phyloP scores from a whole-genome alignment of 2,113 vertebrate genomes.

The Monarcha castaneiventris region DNA sequence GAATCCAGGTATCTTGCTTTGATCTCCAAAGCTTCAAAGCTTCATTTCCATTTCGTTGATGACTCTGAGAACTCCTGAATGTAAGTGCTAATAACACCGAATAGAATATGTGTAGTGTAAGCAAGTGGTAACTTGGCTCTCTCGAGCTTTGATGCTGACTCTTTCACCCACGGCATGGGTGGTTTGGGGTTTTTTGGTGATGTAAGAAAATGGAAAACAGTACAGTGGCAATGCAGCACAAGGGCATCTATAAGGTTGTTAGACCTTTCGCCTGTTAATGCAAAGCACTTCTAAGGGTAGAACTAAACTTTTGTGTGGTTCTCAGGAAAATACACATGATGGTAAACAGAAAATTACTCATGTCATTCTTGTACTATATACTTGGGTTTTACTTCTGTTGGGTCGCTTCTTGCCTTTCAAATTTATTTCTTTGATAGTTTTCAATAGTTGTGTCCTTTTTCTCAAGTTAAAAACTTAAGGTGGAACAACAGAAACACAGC shows the following conservation, averaged over 20 bases:
- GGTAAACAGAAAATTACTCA: neutral
- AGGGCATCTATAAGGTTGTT: neutral
- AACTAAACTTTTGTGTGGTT: neutral
- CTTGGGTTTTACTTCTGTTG: neutral
- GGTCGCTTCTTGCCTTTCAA: neutral
- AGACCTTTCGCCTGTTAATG: neutral
- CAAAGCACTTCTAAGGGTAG: neutral
- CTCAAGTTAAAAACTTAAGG: neutral
- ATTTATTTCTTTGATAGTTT: neutral
- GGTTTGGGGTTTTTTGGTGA: neutral
- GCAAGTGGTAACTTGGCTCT: slow-evolving; percentile 7
- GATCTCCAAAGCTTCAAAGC: slow-evolving; percentile 42
- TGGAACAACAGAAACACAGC: neutral
- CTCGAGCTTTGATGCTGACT: neutral
- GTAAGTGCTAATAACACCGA: neutral
- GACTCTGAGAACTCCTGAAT: slow-evolving; percentile 30
- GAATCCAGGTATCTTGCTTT: slow-evolving; percentile 43
- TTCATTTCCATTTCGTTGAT: slow-evolving; percentile 50
- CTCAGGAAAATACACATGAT: neutral
- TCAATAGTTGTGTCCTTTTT: neutral
- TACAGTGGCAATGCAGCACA: neutral
- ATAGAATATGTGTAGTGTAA: neutral
- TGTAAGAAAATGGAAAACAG: neutral
- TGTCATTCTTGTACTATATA: neutral
- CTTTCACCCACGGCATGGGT: neutral